Evolutionary conservation across 2,113 vertebrate species (phyloP).

Genomic region (Solea senegalensis): DNA sequence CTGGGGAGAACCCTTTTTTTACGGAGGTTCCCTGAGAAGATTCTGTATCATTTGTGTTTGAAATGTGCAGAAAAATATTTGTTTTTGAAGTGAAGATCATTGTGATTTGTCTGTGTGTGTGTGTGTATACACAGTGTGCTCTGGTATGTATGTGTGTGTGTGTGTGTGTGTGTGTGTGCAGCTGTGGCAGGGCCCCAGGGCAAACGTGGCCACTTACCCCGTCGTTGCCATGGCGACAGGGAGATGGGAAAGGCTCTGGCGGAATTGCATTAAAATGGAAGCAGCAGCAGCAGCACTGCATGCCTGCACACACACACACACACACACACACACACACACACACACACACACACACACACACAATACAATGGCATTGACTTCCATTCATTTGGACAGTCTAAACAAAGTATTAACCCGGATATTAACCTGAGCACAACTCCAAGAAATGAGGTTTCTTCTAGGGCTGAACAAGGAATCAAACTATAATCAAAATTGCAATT

Average conservation of each 20-base stretch:
- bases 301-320: conserved; percentile 70
- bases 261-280: conserved; percentile 85
- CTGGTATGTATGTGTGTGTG: conserved; percentile 39
- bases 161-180: conserved; percentile 60
- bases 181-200: conserved; percentile 84
- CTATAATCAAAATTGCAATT: no score
- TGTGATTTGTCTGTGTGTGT: conserved; percentile 30
- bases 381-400: conserved; percentile 28
- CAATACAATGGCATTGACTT: neutral
- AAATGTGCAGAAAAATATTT: conserved; percentile 24
- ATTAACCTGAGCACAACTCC: no score
- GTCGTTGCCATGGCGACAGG: conserved; percentile 88
- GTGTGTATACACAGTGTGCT: conserved; percentile 22
- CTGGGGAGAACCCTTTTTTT: conserved; percentile 25
- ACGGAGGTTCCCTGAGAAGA: conserved; percentile 3
- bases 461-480: no score
- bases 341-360: no score
- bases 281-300: conserved; percentile 64
- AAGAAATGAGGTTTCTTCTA: no score
- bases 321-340: conserved; percentile 28
- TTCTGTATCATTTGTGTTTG: neutral
- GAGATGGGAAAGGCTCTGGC: conserved; percentile 79
- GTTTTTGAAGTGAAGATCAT: conserved; percentile 31
- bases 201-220: conserved; percentile 81
- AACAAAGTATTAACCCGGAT: no score